Evolutionary conservation across 2,797 vertebrate genomes (phyloP).

Genomic region (Telmatherina bonti): DNA sequence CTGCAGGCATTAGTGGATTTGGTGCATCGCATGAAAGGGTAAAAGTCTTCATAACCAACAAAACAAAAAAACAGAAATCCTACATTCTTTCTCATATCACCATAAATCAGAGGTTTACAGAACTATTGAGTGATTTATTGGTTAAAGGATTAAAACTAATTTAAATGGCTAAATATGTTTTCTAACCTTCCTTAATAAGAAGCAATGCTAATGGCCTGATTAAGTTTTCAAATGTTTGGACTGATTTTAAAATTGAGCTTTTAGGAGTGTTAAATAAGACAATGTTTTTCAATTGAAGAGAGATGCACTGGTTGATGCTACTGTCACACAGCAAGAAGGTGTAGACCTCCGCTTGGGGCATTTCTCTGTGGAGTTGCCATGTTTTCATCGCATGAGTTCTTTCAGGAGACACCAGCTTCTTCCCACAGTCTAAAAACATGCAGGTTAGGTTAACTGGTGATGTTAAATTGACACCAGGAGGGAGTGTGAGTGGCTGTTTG

Average conservation of each 20-base stretch:
- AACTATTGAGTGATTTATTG: background rate
- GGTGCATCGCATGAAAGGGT: conserved; percentile 3
- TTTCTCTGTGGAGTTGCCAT: no score
- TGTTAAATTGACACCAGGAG: no score
- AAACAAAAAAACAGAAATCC: background rate
- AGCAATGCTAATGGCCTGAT: background rate
- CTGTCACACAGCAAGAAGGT: no score
- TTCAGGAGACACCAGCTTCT: no score
- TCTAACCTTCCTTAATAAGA: background rate
- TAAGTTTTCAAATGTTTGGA: background rate
- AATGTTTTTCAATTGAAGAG: no score
- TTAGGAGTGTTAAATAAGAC: no score
- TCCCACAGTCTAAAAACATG: no score
- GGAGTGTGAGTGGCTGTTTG: no score
- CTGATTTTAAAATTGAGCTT: background rate
- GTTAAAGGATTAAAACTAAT: background rate
- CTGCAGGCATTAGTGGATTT: conserved; percentile 1
- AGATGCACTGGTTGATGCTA: no score
- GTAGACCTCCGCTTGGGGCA: no score
- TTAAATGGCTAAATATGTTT: background rate
- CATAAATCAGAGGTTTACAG: background rate
- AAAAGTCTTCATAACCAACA: background rate
- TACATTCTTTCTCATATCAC: background rate
- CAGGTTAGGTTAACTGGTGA: no score
- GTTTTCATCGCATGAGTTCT: no score